Base-by-base conservation (phyloP, 1,140 invertebrate genomes). In the Papilio polytes region DNA sequence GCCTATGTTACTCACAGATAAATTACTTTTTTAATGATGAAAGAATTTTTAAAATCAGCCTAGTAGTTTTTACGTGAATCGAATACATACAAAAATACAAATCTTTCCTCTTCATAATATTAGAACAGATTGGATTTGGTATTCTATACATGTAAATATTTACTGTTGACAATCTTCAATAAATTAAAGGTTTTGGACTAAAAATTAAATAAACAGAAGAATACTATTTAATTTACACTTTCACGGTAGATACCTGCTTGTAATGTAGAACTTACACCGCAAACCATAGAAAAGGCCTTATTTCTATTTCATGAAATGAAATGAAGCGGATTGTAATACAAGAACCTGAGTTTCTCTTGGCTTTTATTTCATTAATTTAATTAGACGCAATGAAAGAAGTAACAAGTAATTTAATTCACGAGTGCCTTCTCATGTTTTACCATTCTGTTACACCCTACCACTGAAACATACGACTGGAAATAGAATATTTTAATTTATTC, bases 331-430 rank as follows among this genome's bases (percentile, higher is more conserved):
- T 56, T 56, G 53, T 56, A 56, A 56, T 26, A 31, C 22, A 63
- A 63, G 59, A 63, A 63, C 59, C 22, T 31, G 59, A 63, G 22
- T 63, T 63, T 63, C 59, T 63, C 20, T 63, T 63, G 9, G 12
- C 59, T 63, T 63, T 63, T 26, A 26, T 63, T 63, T 31, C 59
- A 63, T 63, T 26, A 26, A 63, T 63, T 63, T 63, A 63, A 63
- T 63, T 63, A 26, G 59, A 63, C 59, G 59, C 7, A 63, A 63
- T 63, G 59, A 63, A 63, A 63, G 59, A 63, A 63, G 59, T 63
- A 63, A 7, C 56, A 59, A 63, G 59, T 56, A 56, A 56, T 63
- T 63, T 63, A 63, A 63, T 63, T 63, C 22, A 63, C 59, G 59
- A 63, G 59, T 63, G 59, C 59, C 59, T 26, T 31, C 20, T 63